phyloP scores from a whole-genome alignment of 35 echinoderm and acorn worm genomes.

The Lytechinus pictus region DNA sequence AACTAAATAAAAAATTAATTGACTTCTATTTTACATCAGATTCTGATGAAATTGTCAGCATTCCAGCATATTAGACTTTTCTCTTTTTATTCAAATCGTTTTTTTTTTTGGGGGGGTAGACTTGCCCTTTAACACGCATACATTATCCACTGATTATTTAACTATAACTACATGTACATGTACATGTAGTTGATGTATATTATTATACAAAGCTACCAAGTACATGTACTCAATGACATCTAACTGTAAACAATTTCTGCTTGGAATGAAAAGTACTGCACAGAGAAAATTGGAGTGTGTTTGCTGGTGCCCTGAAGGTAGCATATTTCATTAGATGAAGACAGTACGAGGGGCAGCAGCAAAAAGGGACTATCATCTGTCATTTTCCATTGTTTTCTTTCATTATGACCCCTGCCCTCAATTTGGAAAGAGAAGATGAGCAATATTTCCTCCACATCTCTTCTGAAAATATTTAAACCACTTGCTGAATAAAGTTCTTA shows the following conservation, averaged over 20 bases:
- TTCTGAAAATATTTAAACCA: not conserved
- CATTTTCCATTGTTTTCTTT: not conserved
- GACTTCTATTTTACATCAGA: too few relatives aligned
- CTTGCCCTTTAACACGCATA: too few relatives aligned
- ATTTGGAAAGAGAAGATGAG: not conserved
- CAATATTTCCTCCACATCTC: not conserved
- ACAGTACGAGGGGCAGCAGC: not conserved
- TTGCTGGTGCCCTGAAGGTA: not conserved
- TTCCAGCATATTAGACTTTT: too few relatives aligned
- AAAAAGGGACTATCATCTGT: not conserved
- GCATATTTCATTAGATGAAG: not conserved
- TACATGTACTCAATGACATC: not conserved
- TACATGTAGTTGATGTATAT: too few relatives aligned
- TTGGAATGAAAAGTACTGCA: not conserved
- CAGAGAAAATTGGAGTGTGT: not conserved
- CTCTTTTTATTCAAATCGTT: too few relatives aligned
- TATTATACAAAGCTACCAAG: too few relatives aligned
- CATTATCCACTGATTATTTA: too few relatives aligned
- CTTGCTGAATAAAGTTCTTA: not conserved
- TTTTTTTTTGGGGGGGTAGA: too few relatives aligned
- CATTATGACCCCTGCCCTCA: not conserved
- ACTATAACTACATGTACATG: too few relatives aligned
- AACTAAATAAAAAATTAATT: too few relatives aligned
- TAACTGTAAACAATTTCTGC: not conserved
- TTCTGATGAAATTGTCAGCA: too few relatives aligned